Conservation (phyloP, 2,888 invertebrate genomes). For the Dusona sp. region DNA sequence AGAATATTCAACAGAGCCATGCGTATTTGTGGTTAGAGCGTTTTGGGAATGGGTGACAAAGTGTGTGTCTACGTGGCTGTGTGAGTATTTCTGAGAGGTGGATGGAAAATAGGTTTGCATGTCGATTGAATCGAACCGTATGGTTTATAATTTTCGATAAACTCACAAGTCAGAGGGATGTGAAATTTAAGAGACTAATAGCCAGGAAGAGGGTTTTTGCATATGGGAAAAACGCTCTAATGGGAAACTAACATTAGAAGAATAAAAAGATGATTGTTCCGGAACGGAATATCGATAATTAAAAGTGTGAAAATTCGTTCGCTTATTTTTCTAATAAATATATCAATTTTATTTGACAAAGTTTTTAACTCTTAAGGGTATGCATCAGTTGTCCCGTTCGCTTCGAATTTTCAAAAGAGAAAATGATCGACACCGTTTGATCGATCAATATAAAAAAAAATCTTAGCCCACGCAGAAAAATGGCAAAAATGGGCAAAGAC, state of each 20-base stretch:
- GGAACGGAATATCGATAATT: too few species aligned
- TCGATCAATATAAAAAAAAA: too few species aligned
- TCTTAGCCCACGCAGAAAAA: too few species aligned
- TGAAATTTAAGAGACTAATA: neutral
- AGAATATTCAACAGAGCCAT: slow-evolving; percentile 55
- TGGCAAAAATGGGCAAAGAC: too few species aligned
- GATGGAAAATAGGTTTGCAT: slow-evolving; percentile 36
- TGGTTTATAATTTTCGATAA: slow-evolving; percentile 44
- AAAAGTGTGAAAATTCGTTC: too few species aligned
- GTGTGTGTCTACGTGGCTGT: slow-evolving; percentile 20
- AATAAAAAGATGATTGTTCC: neutral
- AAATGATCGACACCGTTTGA: too few species aligned
- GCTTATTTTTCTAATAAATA: too few species aligned
- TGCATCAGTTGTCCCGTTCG: too few species aligned
- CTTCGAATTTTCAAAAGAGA: too few species aligned
- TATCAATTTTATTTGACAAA: too few species aligned
- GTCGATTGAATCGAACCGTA: slow-evolving; percentile 50
- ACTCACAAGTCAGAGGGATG: neutral
- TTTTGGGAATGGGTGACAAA: slow-evolving; percentile 45
- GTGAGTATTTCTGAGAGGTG: neutral
- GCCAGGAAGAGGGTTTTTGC: neutral
- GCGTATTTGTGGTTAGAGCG: slow-evolving; percentile 52
- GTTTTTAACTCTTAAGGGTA: too few species aligned
- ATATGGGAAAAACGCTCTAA: neutral
- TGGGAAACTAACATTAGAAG: neutral